phyloP scores from a whole-genome alignment of 2,113 vertebrate genomes.

The Polypterus bichir region DNA sequence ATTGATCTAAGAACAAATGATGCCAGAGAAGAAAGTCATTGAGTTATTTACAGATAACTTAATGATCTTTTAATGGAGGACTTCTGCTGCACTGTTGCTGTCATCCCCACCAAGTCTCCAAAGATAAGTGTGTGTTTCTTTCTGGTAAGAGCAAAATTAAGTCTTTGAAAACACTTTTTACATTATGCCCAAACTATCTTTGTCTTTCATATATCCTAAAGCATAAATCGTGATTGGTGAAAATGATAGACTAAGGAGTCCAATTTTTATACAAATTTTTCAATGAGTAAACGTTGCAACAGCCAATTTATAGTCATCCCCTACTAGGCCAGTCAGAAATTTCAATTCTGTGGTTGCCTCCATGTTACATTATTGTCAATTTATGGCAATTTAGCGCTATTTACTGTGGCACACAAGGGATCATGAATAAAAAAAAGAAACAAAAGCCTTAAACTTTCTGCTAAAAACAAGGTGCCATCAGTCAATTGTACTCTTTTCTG shows the following conservation, averaged over 20 bases:
- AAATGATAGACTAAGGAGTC: not conserved
- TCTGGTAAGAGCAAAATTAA: too few relatives aligned
- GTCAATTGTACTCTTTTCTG: slow-evolving; percentile 45
- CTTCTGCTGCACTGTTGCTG: too few relatives aligned
- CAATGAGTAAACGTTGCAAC: not conserved
- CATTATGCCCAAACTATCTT: not conserved
- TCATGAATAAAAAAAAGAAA: not conserved
- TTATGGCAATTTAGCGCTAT: slow-evolving; percentile 9
- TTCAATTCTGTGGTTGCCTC: not conserved
- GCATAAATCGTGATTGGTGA: not conserved
- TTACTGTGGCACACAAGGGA: slow-evolving; percentile 1
- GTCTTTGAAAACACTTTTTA: not conserved
- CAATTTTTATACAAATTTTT: not conserved
- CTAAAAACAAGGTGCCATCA: slow-evolving; percentile 28
- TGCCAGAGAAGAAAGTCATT: too few relatives aligned
- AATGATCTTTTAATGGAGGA: too few relatives aligned
- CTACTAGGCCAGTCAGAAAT: not conserved
- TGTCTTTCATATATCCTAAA: not conserved
- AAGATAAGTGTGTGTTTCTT: too few relatives aligned
- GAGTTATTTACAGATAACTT: too few relatives aligned
- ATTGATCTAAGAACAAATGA: too few relatives aligned
- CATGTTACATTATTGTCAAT: slow-evolving; percentile 14
- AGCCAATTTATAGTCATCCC: not conserved
- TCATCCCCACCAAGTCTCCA: too few relatives aligned
- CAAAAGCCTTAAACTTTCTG: slow-evolving; percentile 1